Conservation (phyloP, 2,888 invertebrate genomes). For the Sarcophaga caerulescens region DNA sequence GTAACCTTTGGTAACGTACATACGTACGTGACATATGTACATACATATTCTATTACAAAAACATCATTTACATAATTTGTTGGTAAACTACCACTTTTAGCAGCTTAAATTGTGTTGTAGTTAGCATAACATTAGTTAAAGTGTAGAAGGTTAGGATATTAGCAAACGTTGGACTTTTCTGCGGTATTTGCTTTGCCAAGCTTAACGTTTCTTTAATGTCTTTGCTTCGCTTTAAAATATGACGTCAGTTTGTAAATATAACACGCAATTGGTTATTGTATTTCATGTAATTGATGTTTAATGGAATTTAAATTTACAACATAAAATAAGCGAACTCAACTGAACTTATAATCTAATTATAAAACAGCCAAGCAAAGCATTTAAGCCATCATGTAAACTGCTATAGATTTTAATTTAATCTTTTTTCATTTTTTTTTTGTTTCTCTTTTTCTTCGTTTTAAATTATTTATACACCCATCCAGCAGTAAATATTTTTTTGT, state of each 20-base stretch:
- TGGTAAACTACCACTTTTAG: conserved; percentile 29
- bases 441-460: no score
- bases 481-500: not conserved
- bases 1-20: not conserved
- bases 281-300: conserved; percentile 23
- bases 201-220: conserved; percentile 7
- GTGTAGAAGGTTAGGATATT: not conserved
- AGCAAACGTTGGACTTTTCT: not conserved
- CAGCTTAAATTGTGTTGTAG: not conserved
- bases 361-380: conserved; percentile 3
- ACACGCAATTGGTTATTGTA: not conserved
- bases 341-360: conserved; percentile 28
- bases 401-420: not conserved
- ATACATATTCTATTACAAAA: conserved; percentile 6
- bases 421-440: not conserved
- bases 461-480: not conserved
- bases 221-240: not conserved
- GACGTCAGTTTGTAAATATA: conserved; percentile 3
- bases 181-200: not conserved
- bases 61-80: conserved; percentile 20
- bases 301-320: conserved; percentile 17
- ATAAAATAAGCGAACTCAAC: conserved; percentile 30
- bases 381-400: conserved; percentile 37
- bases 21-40: no score
- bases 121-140: not conserved